phyloP scores from a whole-genome alignment of 1,140 invertebrate genomes.

The Trialeurodes vaporariorum region DNA sequence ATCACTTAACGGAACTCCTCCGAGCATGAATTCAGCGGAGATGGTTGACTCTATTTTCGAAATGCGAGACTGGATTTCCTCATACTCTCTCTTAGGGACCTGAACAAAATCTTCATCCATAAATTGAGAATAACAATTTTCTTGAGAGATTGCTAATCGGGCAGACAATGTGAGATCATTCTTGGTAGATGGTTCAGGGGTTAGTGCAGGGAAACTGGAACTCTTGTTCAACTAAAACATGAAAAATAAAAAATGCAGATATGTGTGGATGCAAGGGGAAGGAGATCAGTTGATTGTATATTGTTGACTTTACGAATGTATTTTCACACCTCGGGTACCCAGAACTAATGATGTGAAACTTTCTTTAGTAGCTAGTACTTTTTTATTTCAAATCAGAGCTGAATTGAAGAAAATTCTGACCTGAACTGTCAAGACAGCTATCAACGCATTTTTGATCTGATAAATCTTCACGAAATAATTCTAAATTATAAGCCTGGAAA shows the following conservation, averaged over 20 bases:
- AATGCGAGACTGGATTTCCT: slow-evolving; percentile 58
- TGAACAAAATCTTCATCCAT: slow-evolving; percentile 44
- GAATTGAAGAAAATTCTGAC: too few species aligned
- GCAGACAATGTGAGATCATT: background rate
- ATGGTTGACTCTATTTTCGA: slow-evolving; percentile 54
- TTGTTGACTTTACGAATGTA: too few species aligned
- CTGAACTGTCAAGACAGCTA: too few species aligned
- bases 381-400: too few species aligned
- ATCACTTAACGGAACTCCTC: slow-evolving; percentile 15
- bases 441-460: too few species aligned
- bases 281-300: too few species aligned
- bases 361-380: too few species aligned
- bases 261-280: too few species aligned
- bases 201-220: background rate
- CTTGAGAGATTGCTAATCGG: background rate
- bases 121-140: background rate
- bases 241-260: background rate
- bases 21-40: slow-evolving; percentile 48
- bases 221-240: background rate
- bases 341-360: too few species aligned
- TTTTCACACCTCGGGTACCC: too few species aligned
- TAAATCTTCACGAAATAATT: too few species aligned
- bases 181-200: background rate
- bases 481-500: too few species aligned
- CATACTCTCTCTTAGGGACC: slow-evolving; percentile 57